Evolutionary conservation across 1,140 invertebrate genomes (phyloP).

Genomic region (Megathymus violae): DNA sequence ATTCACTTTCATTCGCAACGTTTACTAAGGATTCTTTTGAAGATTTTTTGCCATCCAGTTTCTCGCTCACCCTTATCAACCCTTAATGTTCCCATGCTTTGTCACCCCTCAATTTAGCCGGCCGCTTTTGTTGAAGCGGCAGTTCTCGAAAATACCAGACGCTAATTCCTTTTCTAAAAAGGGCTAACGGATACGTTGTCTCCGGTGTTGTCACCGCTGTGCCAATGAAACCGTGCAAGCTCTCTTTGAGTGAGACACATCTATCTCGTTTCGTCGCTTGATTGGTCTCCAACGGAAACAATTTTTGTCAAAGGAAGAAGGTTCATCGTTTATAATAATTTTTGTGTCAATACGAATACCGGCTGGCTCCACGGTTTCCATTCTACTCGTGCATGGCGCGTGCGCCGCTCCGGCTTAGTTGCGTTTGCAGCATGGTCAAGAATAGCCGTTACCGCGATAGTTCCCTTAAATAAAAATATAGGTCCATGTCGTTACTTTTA

Average conservation of each 20-base stretch:
- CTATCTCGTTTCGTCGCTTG: slow-evolving; percentile 58
- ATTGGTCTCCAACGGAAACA: slow-evolving; percentile 63
- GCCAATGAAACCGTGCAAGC: slow-evolving; percentile 52
- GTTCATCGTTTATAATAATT: slow-evolving; percentile 60
- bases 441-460: slow-evolving; percentile 66
- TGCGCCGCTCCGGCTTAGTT: slow-evolving; percentile 73
- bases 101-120: slow-evolving; percentile 71
- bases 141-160: slow-evolving; percentile 66
- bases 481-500: slow-evolving; percentile 41
- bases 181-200: slow-evolving; percentile 68
- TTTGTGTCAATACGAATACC: slow-evolving; percentile 57
- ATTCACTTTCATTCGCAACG: slow-evolving; percentile 33
- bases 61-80: slow-evolving; percentile 53
- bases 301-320: slow-evolving; percentile 63
- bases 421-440: slow-evolving; percentile 68
- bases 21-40: slow-evolving; percentile 52
- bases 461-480: slow-evolving; percentile 45
- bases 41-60: slow-evolving; percentile 57
- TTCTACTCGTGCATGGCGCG: slow-evolving; percentile 65
- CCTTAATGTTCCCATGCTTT: slow-evolving; percentile 49
- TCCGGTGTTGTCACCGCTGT: slow-evolving; percentile 73
- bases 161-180: slow-evolving; percentile 73
- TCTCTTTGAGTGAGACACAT: slow-evolving; percentile 48
- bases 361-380: slow-evolving; percentile 37
- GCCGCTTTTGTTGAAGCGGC: slow-evolving; percentile 50